Base-by-base conservation (phyloP, 2,797 vertebrate species). In the Chelmon rostratus region DNA sequence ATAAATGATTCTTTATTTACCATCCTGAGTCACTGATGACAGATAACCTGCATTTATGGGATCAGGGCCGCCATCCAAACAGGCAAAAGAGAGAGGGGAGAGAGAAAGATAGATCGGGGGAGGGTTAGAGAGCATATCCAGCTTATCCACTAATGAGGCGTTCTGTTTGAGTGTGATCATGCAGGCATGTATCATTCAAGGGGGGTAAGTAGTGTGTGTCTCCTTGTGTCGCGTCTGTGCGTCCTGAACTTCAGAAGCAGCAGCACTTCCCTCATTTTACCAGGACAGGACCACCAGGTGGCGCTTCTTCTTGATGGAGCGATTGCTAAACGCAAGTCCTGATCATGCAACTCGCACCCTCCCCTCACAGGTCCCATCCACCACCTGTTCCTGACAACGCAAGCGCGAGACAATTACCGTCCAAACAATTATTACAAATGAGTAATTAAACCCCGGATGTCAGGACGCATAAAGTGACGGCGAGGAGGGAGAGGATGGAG, bases 381-480 rank as follows among this genome's bases (percentile, higher is more conserved):
- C 78, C 91, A 93, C 90, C 88, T 89, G 90, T 78, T 93, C 77
- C 83, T 53, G 67, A 78, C 82, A 86, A 86, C 67, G 58, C 56
- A 23, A 68, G 62, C 78, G 33, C 53, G 72, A 79, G 77, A 91
- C 89, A 86, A 93, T 94, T 91, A 94, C 70, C 53, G 92, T 91
- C 63, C 69, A 54, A 84, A 88, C 90, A 86, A 94, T 94, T 94
- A 93, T 90, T 90, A 92, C 90, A 94, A 93, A 94, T 91, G 91
- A 94, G 93, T 93, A 93, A 95, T 95, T 94, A 95, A 90, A 87
- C 78, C 61, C 88, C 83, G 84, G 84, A 94, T 83, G 91, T 92
- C 89, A 76, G 83, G 86, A 90, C 89, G 93, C 94, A 94, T 94
- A 93, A 92, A 91, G 73, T 65, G 82, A 73, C n/a, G 33, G 65